Percentiles rank a stretch among this genome's conserved stretches.
Evolutionary conservation across 2,888 invertebrate genomes (phyloP).

Genomic region (Cephus spinipes): DNA sequence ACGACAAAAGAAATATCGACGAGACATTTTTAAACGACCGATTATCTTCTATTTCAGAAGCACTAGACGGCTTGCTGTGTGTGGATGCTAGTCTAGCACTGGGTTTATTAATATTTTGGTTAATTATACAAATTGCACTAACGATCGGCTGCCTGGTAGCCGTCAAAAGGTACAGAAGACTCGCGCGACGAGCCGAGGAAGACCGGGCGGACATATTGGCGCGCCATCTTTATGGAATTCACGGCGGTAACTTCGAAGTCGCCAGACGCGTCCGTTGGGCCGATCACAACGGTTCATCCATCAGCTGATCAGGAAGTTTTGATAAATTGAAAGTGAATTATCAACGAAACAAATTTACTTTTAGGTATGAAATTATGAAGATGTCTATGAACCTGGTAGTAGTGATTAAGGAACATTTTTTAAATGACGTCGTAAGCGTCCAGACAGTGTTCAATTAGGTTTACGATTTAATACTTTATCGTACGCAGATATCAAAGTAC

Average conservation of each 20-base stretch:
- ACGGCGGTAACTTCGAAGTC: slow-evolving; percentile 59
- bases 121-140: slow-evolving; percentile 71
- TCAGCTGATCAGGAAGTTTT: slow-evolving; percentile 31
- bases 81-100: slow-evolving; percentile 76
- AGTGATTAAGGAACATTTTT: background rate
- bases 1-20: background rate
- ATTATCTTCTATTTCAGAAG: slow-evolving; percentile 37
- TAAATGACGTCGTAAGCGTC: background rate
- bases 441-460: background rate
- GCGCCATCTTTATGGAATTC: slow-evolving; percentile 60
- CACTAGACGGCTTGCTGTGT: slow-evolving; percentile 68
- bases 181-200: slow-evolving; percentile 56
- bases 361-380: background rate
- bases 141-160: slow-evolving; percentile 70
- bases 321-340: background rate
- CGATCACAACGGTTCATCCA: slow-evolving; percentile 51
- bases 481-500: background rate
- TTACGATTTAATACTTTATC: background rate
- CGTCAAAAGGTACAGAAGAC: slow-evolving; percentile 67
- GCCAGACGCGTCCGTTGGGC: slow-evolving; percentile 60
- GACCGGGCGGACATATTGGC: slow-evolving; percentile 58
- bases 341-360: background rate
- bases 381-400: background rate
- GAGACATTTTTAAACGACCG: background rate
- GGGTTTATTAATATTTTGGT: slow-evolving; percentile 74